Evolutionary conservation across 2,888 invertebrate genomes (phyloP).

Genomic region (Dione vanillae): DNA sequence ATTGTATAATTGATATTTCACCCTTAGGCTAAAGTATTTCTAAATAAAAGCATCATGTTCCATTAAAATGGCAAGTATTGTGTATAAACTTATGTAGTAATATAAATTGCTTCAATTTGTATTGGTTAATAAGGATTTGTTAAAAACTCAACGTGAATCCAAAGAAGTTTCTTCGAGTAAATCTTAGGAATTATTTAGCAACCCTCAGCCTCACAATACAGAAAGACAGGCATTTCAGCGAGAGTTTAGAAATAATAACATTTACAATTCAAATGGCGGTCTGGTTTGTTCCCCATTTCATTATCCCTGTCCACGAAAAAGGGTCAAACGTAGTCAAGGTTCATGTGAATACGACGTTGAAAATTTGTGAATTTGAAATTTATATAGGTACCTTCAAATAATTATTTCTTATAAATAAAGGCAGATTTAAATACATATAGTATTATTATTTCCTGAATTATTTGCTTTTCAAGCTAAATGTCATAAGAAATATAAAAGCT

Average conservation of each 20-base stretch:
- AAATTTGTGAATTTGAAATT: conserved; percentile 8
- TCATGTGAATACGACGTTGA: conserved; percentile 1
- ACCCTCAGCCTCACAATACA: conserved; percentile 26
- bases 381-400: conserved; percentile 6
- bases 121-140: background rate
- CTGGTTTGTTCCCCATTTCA: conserved; percentile 56
- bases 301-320: conserved; percentile 50
- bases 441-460: conserved; percentile 1
- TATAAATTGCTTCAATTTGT: background rate
- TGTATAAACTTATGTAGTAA: no score
- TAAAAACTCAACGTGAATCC: conserved; percentile 7
- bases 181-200: conserved; percentile 30
- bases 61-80: background rate
- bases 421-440: conserved; percentile 3
- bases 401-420: conserved; percentile 11
- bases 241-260: conserved; percentile 58
- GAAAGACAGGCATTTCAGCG: conserved; percentile 44
- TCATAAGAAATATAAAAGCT: background rate
- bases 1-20: no score
- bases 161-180: conserved; percentile 5
- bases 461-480: background rate
- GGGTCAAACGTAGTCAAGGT: conserved; percentile 41
- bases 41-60: background rate
- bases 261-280: conserved; percentile 63
- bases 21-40: no score